Base-by-base conservation (phyloP, 2,888 invertebrate species). In the Parapristionchus giblindavisi region DNA sequence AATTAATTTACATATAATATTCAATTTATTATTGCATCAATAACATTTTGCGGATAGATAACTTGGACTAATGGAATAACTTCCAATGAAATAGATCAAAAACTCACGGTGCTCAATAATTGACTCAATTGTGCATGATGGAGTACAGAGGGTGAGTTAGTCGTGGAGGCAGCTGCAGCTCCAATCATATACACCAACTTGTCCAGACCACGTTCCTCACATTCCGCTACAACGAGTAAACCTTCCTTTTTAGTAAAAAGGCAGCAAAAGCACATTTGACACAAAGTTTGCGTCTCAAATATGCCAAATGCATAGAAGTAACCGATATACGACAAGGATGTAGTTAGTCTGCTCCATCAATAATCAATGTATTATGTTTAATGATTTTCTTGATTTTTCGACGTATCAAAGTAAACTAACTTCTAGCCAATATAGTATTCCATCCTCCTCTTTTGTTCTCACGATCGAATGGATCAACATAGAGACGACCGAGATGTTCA, bases 171-270 rank as follows among this genome's bases (percentile, higher is more conserved):
- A 29, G 84, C 79, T 8, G 84, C 85, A 11, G 80, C 78, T 14
- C 87, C 86, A 60, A 87, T 81, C 76, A 85, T 63, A 74, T 87
- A 87, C 32, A 87, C 86, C 54, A 87, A 76, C 77, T 85, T 85
- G 77, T 87, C 87, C 68, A 86, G 77, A 6, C 82, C 81, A 17
- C 85, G 80, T 32, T 79, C 79, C 60, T 79, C 75, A 29, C 83
- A 83, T 73, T 80, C 81, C 1, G 84, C 85, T 86, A 73, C 74
- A 82, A 78, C 56, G 14, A 6, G 1, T 4, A 27, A 27, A 27
- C 21, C 8, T 27, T n/a, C 24, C 24, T 6, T n/a, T 14, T 54
- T 27, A 56, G 14, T 29, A 56, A 29, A 17, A n/a, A 11, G 24
- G 24, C 24, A 27, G n/a, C 29, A 56, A 29, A 29, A 29, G 24